Base-by-base conservation (phyloP, 2,113 vertebrate species). In the Colossoma macropomum region DNA sequence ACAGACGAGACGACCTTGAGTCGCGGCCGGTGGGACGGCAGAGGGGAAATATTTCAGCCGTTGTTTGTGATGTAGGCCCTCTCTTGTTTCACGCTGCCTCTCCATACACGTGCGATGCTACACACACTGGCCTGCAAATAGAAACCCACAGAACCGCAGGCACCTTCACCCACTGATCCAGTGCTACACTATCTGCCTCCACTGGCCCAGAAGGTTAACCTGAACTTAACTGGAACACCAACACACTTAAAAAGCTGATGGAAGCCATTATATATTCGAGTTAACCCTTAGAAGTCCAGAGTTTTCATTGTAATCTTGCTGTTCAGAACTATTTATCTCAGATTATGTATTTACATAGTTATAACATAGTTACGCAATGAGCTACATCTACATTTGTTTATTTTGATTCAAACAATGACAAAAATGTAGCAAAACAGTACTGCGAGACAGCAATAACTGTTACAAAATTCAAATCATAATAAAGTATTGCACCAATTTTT, bases 1-100 rank as follows among this genome's bases (percentile, higher is more conserved):
- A 30, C 25, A 54, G 69, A 81, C 75, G 28, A 54, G 69, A 81
- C 75, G 87, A 91, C 88, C 88, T 90, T 91, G 82, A 88, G 38
- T 60, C 48, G 21, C 62, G 9, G 54, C 38, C 68, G 54, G 68
- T 63, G 66, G 68, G 50, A 86, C 27, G 60, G 63, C 63, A 45
- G 62, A 79, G 73, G 77, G 76, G 66, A 85, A 87, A 81, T 73
- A 86, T 78, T 78, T 69, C 75, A 75, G 85, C 65, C 65, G 38
- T 41, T 88, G 86, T 88, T 87, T 87, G 86, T 77, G 66, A 82
- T 84, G 80, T 75, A 76, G 72, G 68, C 83, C 62, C 73, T 85
- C 80, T 86, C 74, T 2, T 59, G 75, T 85, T 88, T 84, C 86
- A 85, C 48, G 73, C 60, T 28, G 78, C 76, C 75, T 80, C 73